Percentiles rank a stretch among this genome's conserved stretches.
Evolutionary conservation across 2,113 vertebrate genomes (phyloP).

Genomic region (Phrynocephalus versicolor): DNA sequence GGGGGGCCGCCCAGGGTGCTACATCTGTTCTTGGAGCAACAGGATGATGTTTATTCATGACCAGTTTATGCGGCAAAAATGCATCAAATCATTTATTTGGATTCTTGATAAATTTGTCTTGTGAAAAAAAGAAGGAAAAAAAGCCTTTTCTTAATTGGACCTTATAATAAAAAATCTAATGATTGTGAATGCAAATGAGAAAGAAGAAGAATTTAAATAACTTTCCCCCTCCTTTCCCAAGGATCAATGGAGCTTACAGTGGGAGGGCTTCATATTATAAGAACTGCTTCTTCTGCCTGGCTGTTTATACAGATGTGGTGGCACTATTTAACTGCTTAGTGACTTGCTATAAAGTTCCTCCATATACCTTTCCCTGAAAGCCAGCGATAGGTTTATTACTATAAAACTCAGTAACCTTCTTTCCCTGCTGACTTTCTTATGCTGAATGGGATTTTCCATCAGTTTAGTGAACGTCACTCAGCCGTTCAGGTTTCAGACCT

Average conservation of each 20-base stretch:
- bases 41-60: constrained; percentile 73
- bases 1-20: constrained; percentile 51
- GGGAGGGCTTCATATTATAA: constrained; percentile 31
- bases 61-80: constrained; percentile 63
- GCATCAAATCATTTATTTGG: constrained; percentile 69
- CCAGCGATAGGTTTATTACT: constrained; percentile 46
- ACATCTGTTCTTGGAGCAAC: constrained; percentile 64
- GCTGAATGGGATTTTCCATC: constrained; percentile 34
- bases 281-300: constrained; percentile 26
- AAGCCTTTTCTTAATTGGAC: constrained; percentile 66
- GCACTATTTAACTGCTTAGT: background rate
- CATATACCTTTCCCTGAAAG: constrained; percentile 36
- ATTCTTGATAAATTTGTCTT: constrained; percentile 70
- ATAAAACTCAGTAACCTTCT: constrained; percentile 27
- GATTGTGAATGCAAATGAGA: constrained; percentile 61
- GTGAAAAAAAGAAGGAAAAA: constrained; percentile 60
- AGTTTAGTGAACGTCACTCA: constrained; percentile 38
- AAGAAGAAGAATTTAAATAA: constrained; percentile 62
- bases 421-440: constrained; percentile 39
- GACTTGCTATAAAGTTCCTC: constrained; percentile 20
- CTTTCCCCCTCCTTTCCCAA: background rate
- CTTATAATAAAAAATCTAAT: constrained; percentile 56
- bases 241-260: background rate
- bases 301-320: constrained; percentile 22
- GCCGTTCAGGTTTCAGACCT: constrained; percentile 43